Conservation (phyloP, 1,140 invertebrate species). For the Drosophila teissieri region DNA sequence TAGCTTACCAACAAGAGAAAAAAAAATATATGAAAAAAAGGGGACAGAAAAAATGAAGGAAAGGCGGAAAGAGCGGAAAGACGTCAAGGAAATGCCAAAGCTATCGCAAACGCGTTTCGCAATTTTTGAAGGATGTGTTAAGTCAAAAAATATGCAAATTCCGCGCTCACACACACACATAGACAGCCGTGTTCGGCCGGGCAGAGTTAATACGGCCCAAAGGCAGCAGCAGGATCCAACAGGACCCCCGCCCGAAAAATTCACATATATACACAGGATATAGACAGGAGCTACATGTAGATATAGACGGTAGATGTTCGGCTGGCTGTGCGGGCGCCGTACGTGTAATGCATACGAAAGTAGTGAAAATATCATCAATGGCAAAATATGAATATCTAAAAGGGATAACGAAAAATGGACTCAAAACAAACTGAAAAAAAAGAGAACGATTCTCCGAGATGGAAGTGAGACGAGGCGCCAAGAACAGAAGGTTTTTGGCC, state of each 20-base stretch:
- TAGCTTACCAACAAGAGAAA: neutral
- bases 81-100: constrained; percentile 81
- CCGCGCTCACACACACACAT: constrained; percentile 28
- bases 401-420: constrained; percentile 77
- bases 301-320: constrained; percentile 19
- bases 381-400: constrained; percentile 82
- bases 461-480: constrained; percentile 11
- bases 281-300: constrained; percentile 3
- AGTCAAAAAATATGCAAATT: constrained; percentile 83
- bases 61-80: constrained; percentile 62
- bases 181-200: constrained; percentile 41
- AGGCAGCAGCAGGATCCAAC: constrained; percentile 39
- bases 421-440: constrained; percentile 47
- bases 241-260: constrained; percentile 1
- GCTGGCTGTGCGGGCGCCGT: constrained; percentile 48
- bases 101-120: constrained; percentile 81
- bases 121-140: constrained; percentile 83
- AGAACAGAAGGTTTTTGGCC: constrained; percentile 6
- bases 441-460: constrained; percentile 9
- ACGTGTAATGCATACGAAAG: constrained; percentile 81
- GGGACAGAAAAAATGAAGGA: constrained; percentile 20
- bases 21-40: constrained; percentile 1
- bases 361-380: constrained; percentile 83
- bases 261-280: constrained; percentile 2
- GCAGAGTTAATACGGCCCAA: constrained; percentile 70